Base-by-base conservation (phyloP, 2,113 vertebrate genomes). In the Dendrocopos noguchii region DNA sequence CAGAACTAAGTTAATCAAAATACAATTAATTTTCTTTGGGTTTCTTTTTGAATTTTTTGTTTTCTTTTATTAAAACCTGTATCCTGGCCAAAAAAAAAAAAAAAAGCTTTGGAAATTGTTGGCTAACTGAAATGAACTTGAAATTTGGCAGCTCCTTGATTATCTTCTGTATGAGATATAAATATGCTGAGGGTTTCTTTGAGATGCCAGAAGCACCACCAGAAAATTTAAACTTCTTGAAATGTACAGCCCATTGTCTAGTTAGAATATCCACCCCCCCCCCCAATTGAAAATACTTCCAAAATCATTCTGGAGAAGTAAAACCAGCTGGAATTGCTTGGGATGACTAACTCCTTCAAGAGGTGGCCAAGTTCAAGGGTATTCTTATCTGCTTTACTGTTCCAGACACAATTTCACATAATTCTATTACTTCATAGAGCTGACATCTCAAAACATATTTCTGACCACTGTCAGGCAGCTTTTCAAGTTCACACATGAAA, bases 401-500 rank as follows among this genome's bases (percentile, higher is more conserved):
- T 92, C 27, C 80, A 92, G 61, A 29, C 70, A 63, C 75, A 65
- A 78, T 80, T 94, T 90, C 64, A 71, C 12, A 22, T 72, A 72
- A 74, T 80, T 89, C 64, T 86, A 44, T 94, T 90, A 57, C 34
- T 94, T 85, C 80, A 63, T 61, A 68, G 28, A 93, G 27, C 15
- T 91, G 73, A 78, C 9, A 2, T 68, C 84, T 94, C 57, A 74
- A 88, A 92, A 94, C 19, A 13, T 60, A 55, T 67, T 94, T 91
- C 78, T 96, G 95, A 88, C 89, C 94, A 80, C 61, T 92, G 65
- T 78, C 74, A 91, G 79, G 70, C 73, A 13, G 4, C 57, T 85
- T 94, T 80, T 91, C 93, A 94, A 91, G 91, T 79, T 88, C 63
- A 75, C 34, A 80, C 91, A 75, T 57, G 90, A 91, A 92, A 72